Evolutionary conservation across 2,797 vertebrate species (phyloP).

Genomic region (Mormyrus proboscirostris): DNA sequence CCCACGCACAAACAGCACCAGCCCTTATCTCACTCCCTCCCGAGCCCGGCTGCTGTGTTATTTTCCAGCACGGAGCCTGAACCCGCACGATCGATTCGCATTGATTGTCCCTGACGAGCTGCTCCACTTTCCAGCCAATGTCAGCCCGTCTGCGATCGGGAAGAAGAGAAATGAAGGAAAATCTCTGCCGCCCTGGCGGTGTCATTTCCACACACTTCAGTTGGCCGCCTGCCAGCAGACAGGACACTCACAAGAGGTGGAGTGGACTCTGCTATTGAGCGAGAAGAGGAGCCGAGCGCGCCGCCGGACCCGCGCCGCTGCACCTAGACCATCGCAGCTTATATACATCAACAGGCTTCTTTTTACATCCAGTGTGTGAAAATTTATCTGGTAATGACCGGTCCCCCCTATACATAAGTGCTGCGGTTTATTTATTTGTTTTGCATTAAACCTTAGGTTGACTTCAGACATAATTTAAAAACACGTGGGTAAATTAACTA

Average conservation of each 20-base stretch:
- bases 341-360: background rate
- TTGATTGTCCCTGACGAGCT: slow-evolving; percentile 99
- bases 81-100: slow-evolving; percentile 91
- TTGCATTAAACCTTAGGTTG: background rate
- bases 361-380: slow-evolving; percentile 9
- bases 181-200: slow-evolving; percentile 96
- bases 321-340: slow-evolving; percentile 24
- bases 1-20: slow-evolving; percentile 28
- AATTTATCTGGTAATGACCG: slow-evolving; percentile 11
- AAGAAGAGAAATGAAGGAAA: slow-evolving; percentile 88
- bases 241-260: slow-evolving; percentile 77
- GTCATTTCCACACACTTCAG: slow-evolving; percentile 96
- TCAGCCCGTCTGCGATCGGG: slow-evolving; percentile 88
- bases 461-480: background rate
- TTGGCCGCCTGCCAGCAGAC: slow-evolving; percentile 77
- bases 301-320: slow-evolving; percentile 15
- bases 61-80: slow-evolving; percentile 68
- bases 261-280: slow-evolving; percentile 51
- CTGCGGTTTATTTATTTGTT: background rate
- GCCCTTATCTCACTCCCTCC: slow-evolving; percentile 38
- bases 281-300: slow-evolving; percentile 35
- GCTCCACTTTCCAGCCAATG: slow-evolving; percentile 99
- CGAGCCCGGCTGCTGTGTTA: slow-evolving; percentile 50
- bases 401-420: background rate
- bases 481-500: background rate